These are phyloP conservation scores for Branchellion lobata DNA, from an alignment of 2,888 invertebrate species.

Conservation along the genomic window DNA sequence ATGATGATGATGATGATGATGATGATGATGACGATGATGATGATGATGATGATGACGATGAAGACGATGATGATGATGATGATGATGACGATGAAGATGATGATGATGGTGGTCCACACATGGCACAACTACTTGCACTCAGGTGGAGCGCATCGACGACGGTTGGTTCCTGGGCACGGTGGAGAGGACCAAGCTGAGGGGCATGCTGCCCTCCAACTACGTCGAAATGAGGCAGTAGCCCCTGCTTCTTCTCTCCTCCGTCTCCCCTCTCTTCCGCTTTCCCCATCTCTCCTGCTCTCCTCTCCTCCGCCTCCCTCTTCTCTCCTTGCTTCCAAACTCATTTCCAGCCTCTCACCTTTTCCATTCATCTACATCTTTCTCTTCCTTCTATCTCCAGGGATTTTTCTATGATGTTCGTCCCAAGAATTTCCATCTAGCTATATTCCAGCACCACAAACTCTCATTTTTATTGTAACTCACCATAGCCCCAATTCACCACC, in stretches of 20 bases:
- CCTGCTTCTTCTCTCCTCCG: background rate
- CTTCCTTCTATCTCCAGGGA: too few relatives aligned
- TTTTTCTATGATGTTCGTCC: too few relatives aligned
- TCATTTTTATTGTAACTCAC: too few relatives aligned
- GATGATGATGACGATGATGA: background rate
- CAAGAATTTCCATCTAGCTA: too few relatives aligned
- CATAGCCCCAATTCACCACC: too few relatives aligned
- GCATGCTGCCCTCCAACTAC: conserved; percentile 98
- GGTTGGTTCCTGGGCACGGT: conserved; percentile 95
- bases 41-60: conserved; percentile 22
- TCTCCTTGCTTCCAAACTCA: too few relatives aligned
- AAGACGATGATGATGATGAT: background rate
- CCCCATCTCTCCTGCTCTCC: too few relatives aligned
- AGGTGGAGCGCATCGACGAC: conserved; percentile 73
- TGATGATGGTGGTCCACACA: conserved; percentile 7
- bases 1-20: conserved; percentile 6
- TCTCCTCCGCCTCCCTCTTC: too few relatives aligned
- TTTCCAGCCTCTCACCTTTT: too few relatives aligned
- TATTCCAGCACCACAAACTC: too few relatives aligned
- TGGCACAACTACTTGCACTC: background rate
- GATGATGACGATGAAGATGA: background rate
- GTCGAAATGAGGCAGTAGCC: conserved; percentile 65
- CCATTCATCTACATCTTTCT: too few relatives aligned
- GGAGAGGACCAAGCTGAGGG: conserved; percentile 80
- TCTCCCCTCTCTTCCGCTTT: too few relatives aligned